Evolutionary conservation across 2,113 vertebrate species (phyloP).

Genomic region (Myotis brandtii): DNA sequence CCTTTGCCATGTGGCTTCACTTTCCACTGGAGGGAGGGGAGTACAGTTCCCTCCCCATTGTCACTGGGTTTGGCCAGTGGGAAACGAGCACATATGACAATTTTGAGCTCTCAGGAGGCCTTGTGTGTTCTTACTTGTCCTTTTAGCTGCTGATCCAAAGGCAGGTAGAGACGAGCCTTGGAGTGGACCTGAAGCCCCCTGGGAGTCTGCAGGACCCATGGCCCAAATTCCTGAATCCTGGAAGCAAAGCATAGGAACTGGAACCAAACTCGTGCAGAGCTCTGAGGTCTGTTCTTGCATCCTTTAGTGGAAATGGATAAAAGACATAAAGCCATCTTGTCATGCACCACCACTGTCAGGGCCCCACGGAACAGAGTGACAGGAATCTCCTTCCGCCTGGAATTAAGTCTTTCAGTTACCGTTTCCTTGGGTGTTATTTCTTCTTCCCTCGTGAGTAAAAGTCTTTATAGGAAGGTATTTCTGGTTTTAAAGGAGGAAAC

Average conservation of each 20-base stretch:
- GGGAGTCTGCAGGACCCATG: neutral
- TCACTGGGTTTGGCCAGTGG: neutral
- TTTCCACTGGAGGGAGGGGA: neutral
- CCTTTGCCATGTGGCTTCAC: neutral
- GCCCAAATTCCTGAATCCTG: neutral
- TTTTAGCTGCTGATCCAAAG: neutral
- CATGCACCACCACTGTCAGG: neutral
- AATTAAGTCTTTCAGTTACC: neutral
- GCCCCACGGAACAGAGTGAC: neutral
- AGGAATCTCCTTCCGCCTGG: neutral
- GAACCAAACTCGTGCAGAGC: neutral
- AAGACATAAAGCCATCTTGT: neutral
- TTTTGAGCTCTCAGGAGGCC: neutral
- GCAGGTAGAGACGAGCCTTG: neutral
- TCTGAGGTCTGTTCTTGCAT: neutral
- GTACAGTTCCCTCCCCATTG: neutral
- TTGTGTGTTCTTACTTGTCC: neutral
- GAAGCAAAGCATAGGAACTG: neutral
- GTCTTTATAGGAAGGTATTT: neutral
- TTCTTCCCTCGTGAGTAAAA: neutral
- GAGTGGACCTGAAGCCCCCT: neutral
- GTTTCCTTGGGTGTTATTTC: neutral
- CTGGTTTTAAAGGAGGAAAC: constrained; percentile 9
- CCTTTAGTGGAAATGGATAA: neutral
- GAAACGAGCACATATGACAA: neutral